Conservation (phyloP, 2,113 vertebrate species). For the Malaclemys terrapin region DNA sequence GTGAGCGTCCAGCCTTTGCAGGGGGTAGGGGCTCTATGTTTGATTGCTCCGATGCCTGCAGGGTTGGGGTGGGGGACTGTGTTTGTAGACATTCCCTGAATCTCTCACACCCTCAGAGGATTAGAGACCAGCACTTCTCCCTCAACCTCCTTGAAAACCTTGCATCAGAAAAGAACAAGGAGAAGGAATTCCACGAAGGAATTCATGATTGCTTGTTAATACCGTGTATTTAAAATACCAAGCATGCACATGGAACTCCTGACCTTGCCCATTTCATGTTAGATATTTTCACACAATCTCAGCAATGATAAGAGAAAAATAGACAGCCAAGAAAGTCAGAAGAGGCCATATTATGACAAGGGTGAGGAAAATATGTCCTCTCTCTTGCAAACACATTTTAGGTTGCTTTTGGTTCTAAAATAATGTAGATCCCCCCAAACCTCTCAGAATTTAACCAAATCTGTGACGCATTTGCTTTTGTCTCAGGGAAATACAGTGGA, state of each 20-base stretch:
- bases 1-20: conserved; percentile 46
- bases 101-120: no score
- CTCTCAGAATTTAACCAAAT: background rate
- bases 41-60: no score
- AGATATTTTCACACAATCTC: background rate
- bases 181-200: no score
- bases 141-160: no score
- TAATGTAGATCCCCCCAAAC: background rate
- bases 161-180: no score
- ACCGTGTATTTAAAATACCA: background rate
- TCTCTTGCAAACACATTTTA: background rate
- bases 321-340: background rate
- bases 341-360: background rate
- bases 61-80: background rate
- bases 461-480: background rate
- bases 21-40: no score
- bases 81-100: no score
- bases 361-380: background rate
- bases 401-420: background rate
- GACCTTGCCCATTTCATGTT: background rate
- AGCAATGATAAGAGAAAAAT: background rate
- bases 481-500: background rate
- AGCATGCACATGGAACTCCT: no score
- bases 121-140: no score
- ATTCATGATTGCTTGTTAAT: no score